A percentile compares a stretch with the other conserved stretches of the same genome.
Conservation (phyloP, 2,888 invertebrate species). For the Perizoma affinitatum region DNA sequence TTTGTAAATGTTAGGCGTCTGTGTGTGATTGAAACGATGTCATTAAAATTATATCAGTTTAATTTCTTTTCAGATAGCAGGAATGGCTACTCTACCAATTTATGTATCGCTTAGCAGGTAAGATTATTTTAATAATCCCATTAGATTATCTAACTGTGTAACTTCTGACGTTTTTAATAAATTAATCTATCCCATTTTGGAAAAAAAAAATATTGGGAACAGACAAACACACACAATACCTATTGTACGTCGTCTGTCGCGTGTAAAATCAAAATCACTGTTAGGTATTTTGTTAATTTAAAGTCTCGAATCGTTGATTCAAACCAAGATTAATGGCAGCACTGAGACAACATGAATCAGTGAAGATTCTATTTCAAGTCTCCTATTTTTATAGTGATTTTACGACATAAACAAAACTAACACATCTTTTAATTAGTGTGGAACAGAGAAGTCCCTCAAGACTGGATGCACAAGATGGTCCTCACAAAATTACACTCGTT, state of each 20-base stretch:
- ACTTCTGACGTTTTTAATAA: not conserved
- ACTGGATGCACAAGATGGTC: slow-evolving; percentile 26
- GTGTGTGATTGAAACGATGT: too few relatives aligned
- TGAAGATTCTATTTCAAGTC: slow-evolving; percentile 11
- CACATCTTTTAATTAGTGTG: slow-evolving; percentile 26
- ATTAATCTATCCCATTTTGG: not conserved
- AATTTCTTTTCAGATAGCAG: slow-evolving; percentile 43
- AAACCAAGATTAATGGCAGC: too few relatives aligned
- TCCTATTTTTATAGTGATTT: slow-evolving; percentile 39
- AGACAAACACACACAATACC: too few relatives aligned
- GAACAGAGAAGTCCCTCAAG: slow-evolving; percentile 35
- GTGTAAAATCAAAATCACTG: too few relatives aligned
- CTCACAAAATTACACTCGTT: slow-evolving; percentile 36
- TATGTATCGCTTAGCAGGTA: slow-evolving; percentile 76
- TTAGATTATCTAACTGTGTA: not conserved
- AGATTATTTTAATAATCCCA: slow-evolving; percentile 8
- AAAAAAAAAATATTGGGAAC: too few relatives aligned
- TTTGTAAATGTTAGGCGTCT: too few relatives aligned
- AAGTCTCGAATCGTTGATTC: too few relatives aligned
- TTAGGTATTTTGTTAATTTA: too few relatives aligned
- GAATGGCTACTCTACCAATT: slow-evolving; percentile 72
- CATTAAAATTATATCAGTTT: slow-evolving; percentile 1
- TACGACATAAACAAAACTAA: slow-evolving; percentile 38
- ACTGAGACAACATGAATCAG: too few relatives aligned
- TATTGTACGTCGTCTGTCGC: too few relatives aligned